These are phyloP conservation scores for Ophioninae sp. DNA, from an alignment of 2,888 invertebrate species.

Conservation along the genomic window DNA sequence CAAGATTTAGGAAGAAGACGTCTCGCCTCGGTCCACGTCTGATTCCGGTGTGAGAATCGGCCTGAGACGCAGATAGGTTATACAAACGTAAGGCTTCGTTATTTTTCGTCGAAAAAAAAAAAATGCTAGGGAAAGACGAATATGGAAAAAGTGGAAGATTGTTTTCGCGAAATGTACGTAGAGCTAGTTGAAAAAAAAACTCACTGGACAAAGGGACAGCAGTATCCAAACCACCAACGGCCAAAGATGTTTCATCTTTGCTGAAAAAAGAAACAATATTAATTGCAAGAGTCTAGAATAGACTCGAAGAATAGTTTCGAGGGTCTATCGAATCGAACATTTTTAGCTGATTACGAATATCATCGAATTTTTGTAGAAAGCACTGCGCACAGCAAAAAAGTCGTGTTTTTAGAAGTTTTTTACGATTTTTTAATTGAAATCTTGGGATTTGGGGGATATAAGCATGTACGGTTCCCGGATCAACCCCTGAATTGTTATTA, in stretches of 20 bases:
- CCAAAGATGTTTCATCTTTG: slow-evolving; percentile 96
- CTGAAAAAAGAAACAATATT: slow-evolving; percentile 84
- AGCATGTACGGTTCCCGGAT: too few relatives aligned
- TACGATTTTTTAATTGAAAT: too few relatives aligned
- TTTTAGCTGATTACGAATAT: too few relatives aligned
- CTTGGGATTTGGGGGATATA: too few relatives aligned
- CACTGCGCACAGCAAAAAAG: neutral
- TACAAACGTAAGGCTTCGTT: too few relatives aligned
- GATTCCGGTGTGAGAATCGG: slow-evolving; percentile 91
- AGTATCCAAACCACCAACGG: slow-evolving; percentile 96
- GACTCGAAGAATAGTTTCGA: neutral
- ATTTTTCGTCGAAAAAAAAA: neutral
- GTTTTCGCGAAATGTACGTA: slow-evolving; percentile 48
- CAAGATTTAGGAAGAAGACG: slow-evolving; percentile 97
- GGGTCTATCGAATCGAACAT: neutral
- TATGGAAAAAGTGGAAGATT: neutral
- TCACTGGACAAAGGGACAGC: slow-evolving; percentile 89
- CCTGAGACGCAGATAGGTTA: slow-evolving; percentile 78
- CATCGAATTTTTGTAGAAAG: too few relatives aligned
- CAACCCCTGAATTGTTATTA: too few relatives aligned
- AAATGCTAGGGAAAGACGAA: neutral
- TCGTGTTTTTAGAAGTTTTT: too few relatives aligned
- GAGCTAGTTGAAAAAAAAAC: slow-evolving; percentile 78
- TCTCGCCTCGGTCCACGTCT: slow-evolving; percentile 93
- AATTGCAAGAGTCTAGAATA: too few relatives aligned